Evolutionary conservation across 2,797 vertebrate genomes (phyloP).

Genomic region (Helostoma temminkii): DNA sequence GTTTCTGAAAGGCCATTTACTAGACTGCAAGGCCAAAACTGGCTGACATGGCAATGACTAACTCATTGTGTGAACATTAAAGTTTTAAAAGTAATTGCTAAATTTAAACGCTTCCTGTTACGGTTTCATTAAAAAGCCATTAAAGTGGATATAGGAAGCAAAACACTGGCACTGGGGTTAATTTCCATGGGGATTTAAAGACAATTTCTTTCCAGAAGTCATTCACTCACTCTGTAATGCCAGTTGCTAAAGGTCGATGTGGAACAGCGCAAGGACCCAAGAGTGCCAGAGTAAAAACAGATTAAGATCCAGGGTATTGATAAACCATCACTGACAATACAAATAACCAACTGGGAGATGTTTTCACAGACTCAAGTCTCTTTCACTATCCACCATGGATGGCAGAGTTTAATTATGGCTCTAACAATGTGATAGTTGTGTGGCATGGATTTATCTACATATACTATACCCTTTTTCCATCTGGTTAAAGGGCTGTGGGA

Average conservation of each 20-base stretch:
- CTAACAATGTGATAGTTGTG: conserved; percentile 62
- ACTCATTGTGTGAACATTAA: conserved; percentile 64
- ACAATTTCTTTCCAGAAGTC: conserved; percentile 75
- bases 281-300: conserved; percentile 50
- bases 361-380: conserved; percentile 64
- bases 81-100: conserved; percentile 74
- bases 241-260: conserved; percentile 79
- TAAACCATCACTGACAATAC: conserved; percentile 78
- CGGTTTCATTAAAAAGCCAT: conserved; percentile 78
- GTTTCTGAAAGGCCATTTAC: conserved; percentile 29
- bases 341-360: conserved; percentile 71
- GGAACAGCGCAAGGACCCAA: conserved; percentile 57
- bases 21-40: conserved; percentile 24
- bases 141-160: conserved; percentile 65
- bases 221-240: conserved; percentile 70
- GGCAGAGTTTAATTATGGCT: conserved; percentile 75
- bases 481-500: conserved; percentile 24
- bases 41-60: conserved; percentile 9
- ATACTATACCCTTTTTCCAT: conserved; percentile 10
- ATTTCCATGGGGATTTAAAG: conserved; percentile 83
- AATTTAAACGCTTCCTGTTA: conserved; percentile 71
- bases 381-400: conserved; percentile 58
- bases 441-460: conserved; percentile 57
- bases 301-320: conserved; percentile 80
- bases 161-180: conserved; percentile 77